These are phyloP conservation scores for Peromyscus nudipes DNA, from an alignment of 2,797 vertebrate species.

Conservation along the genomic window DNA sequence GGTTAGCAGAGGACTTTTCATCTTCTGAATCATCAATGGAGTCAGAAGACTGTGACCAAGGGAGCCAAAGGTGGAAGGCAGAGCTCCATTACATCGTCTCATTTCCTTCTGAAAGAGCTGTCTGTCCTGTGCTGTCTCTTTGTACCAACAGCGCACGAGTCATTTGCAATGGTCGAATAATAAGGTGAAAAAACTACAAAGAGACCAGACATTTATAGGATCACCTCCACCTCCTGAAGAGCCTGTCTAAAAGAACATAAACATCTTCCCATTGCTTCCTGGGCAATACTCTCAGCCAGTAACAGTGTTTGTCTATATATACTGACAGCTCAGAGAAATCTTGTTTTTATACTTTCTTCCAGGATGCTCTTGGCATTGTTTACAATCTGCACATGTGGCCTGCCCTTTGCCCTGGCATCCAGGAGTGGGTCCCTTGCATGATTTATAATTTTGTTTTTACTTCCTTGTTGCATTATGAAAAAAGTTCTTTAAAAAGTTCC, in stretches of 20 bases:
- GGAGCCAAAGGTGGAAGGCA: neutral
- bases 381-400: neutral
- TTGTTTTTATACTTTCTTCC: neutral
- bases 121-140: neutral
- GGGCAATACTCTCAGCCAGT: neutral
- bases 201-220: neutral
- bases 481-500: neutral
- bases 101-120: neutral
- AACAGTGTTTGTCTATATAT: neutral
- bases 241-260: neutral
- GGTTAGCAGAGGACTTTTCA: neutral
- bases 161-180: neutral
- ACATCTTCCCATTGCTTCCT: neutral
- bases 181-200: neutral
- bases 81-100: neutral
- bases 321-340: neutral
- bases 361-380: neutral
- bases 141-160: neutral
- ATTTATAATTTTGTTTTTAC: neutral
- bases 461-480: neutral
- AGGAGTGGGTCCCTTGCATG: neutral
- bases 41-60: neutral
- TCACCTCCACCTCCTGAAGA: neutral
- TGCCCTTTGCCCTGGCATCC: neutral
- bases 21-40: neutral